Evolutionary conservation across 2,113 vertebrate species (phyloP), one percentile per base, ranked within the genome.

Genomic region (Rhodinocichla rosea): DNA sequence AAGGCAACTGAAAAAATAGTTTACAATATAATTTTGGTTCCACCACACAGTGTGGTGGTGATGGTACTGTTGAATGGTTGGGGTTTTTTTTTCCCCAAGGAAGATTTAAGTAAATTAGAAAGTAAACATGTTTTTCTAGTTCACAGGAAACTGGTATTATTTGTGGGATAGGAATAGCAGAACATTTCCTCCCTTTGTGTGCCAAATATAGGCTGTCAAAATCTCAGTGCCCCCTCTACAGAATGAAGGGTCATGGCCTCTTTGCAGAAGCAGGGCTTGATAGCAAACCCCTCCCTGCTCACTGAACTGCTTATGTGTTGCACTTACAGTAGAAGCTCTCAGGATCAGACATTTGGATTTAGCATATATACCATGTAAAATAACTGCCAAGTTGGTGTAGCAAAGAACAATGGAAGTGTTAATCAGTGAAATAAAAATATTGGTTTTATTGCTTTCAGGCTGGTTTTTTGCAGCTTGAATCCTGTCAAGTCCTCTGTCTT

Each of bases 51-150:
- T 44, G 52, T n/a, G 45, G 21, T 83, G 42, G n/a, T 85, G 74
- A 65, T 63, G 68, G 39, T 55, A 56, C 26, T 44, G 50, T 37
- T 75, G 45, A 7, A n/a, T 67, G 55, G 23, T 53, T 49, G 15
- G 2, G 0, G 0, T 5, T 69, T 84, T 73, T 27, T 53, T 67
- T 14, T 5, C 17, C 19, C 50, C 39, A 55, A 63, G 78, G 70
- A 85, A 91, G 45, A 86, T 62, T 47, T 79, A 60, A 95, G 62
- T 88, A 76, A 92, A 96, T 80, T 12, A 91, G 27, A 69, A 80
- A 80, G 75, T 40, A 96, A 97, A 93, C 84, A 85, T 91, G 84
- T 96, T 95, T 97, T 94, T 70, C 78, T 40, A 73, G 53, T 74
- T 91, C 74, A 80, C 55, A 85, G 91, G 94, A 95, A 97, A 84